Conservation (phyloP, 2,797 vertebrate species). For the Monodelphis domestica region DNA sequence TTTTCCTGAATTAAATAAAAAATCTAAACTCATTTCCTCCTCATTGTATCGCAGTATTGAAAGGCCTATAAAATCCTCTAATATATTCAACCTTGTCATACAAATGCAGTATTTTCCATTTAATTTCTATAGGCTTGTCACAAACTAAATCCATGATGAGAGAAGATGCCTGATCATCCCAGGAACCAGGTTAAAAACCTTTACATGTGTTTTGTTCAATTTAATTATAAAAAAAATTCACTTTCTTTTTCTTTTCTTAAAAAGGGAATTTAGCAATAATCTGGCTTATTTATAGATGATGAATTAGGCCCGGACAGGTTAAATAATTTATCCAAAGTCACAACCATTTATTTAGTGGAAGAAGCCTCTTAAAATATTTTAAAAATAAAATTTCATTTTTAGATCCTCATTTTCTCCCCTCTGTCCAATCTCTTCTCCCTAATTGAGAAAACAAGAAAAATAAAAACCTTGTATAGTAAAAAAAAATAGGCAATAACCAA, state of each 20-base stretch:
- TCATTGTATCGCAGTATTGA: conserved; percentile 30
- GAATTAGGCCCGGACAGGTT: not conserved
- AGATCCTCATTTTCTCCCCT: not conserved
- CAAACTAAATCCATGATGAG: conserved; percentile 16
- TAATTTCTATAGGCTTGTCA: conserved; percentile 30
- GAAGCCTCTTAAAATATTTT: not conserved
- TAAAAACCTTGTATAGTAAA: not conserved
- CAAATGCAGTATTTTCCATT: conserved; percentile 22
- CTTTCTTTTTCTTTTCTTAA: conserved; percentile 27
- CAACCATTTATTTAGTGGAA: not conserved
- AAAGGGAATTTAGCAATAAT: not conserved
- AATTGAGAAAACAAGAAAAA: not conserved
- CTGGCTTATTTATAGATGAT: not conserved
- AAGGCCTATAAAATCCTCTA: not conserved
- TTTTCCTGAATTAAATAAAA: not conserved
- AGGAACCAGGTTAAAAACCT: not conserved
- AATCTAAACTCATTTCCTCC: not conserved
- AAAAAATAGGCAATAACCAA: conserved; percentile 41
- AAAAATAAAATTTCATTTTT: not conserved
- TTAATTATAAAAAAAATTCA: not conserved
- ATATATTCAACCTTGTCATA: conserved; percentile 20
- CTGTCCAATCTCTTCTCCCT: not conserved
- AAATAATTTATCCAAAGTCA: not conserved
- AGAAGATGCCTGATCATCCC: conserved; percentile 14
- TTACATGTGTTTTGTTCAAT: not conserved